Base-by-base conservation (phyloP, 2,888 invertebrate species). In the Apoderus coryli region DNA sequence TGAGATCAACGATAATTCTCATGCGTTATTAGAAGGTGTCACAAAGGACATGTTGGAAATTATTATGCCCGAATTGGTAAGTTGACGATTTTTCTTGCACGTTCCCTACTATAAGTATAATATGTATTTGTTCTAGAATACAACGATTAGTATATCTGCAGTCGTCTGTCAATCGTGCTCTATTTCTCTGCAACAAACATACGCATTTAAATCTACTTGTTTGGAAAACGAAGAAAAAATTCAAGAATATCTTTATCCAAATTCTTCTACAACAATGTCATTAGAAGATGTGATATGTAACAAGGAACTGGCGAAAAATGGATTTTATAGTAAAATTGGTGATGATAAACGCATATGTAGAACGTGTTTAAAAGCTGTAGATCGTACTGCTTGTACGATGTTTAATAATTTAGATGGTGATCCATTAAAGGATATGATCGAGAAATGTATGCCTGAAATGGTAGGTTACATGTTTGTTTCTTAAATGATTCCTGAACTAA, bases 401-500 rank as follows among this genome's bases (percentile, higher is more conserved):
- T 25, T 39, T 10, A 22, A 32, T 16, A 35, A 25, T 16, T 33
- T 28, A 22, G 31, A 31, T 14, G 37, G 34, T 4, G 39, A 39
- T 27, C 39, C 39, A 11, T 34, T 39, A 19, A 32, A 32, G 14
- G 32, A 37, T 29, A 39, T 39, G 39, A 19, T 39, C 11, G 39
- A 37, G 11, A 39, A 35, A 28, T 39, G 39, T 27, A 25, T 39
- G 16, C 37, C 39, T 13, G 37, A 37, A 39, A 35, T 39, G 28
- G 39, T 39, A 35, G 16, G 27, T 29, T 6, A 7, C n/a, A 6
- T 19, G 19, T n/a, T 19, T 19, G 6, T 19, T 19, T 19, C 7
- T 19, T 19, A n/a, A n/a, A n/a, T n/a, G n/a, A n/a, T n/a, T n/a
- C n/a, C n/a, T n/a, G n/a, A n/a, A n/a, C n/a, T n/a, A n/a, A n/a